Evolutionary conservation across 1,140 invertebrate genomes (phyloP).

Genomic region (Platorchestia sp.): DNA sequence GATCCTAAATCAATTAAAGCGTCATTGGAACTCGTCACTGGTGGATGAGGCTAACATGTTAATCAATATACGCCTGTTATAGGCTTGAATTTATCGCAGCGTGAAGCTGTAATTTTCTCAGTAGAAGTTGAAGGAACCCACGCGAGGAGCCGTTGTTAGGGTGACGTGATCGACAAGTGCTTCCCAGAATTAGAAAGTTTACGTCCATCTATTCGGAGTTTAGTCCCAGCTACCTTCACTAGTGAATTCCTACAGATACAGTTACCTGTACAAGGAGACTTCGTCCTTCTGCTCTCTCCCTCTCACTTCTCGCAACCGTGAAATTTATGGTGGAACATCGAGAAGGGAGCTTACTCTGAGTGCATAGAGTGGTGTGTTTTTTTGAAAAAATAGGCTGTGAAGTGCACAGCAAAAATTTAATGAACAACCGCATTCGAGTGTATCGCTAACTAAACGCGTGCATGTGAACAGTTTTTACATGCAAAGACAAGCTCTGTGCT

Average conservation of each 20-base stretch:
- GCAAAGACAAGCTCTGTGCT: background rate
- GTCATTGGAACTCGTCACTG: background rate
- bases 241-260: background rate
- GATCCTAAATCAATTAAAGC: background rate
- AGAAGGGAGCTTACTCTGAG: background rate
- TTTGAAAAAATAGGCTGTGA: background rate
- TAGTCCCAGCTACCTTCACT: background rate
- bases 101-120: background rate
- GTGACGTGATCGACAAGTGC: background rate
- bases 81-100: background rate
- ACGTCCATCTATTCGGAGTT: background rate
- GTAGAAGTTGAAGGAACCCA: background rate
- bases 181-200: background rate
- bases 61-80: background rate
- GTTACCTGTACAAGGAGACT: background rate
- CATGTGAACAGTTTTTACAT: background rate
- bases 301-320: background rate
- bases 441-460: background rate
- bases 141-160: background rate
- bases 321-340: background rate
- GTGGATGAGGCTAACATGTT: background rate
- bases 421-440: background rate
- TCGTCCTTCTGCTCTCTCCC: background rate
- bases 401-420: background rate
- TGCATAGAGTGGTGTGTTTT: background rate